phyloP scores from a whole-genome alignment of 2,113 vertebrate genomes.

The Notarius quadriscutis region DNA sequence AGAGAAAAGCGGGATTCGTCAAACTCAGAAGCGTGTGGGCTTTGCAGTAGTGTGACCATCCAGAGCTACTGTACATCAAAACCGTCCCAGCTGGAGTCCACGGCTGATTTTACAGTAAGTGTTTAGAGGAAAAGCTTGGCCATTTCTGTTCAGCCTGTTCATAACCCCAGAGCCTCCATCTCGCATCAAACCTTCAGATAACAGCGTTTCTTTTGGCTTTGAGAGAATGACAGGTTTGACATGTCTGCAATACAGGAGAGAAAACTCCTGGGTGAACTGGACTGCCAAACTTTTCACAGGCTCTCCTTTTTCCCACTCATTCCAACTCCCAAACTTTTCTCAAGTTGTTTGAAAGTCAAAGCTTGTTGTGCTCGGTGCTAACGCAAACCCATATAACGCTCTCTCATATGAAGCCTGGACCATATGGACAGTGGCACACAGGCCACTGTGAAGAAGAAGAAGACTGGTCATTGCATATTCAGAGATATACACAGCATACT shows the following conservation, averaged over 20 bases:
- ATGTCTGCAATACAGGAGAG: constrained; percentile 58
- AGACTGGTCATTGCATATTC: neutral
- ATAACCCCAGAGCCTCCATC: constrained; percentile 44
- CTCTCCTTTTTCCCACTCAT: constrained; percentile 22
- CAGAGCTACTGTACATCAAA: constrained; percentile 27
- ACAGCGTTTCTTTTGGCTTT: constrained; percentile 51
- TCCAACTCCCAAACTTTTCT: constrained; percentile 54
- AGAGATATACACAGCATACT: neutral
- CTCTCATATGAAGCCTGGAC: constrained; percentile 43
- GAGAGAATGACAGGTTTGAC: constrained; percentile 63
- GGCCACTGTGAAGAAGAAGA: neutral
- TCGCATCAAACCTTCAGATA: constrained; percentile 51
- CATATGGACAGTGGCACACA: constrained; percentile 35
- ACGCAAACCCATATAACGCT: constrained; percentile 38
- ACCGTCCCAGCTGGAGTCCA: constrained; percentile 25
- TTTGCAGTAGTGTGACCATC: constrained; percentile 7
- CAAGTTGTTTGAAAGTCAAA: constrained; percentile 58
- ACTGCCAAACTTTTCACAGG: constrained; percentile 51
- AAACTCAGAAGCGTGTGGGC: constrained; percentile 12
- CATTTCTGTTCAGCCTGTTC: constrained; percentile 46
- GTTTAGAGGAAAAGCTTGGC: constrained; percentile 36
- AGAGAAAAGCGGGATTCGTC: constrained; percentile 21
- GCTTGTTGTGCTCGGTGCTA: constrained; percentile 49
- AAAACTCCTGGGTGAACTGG: constrained; percentile 57
- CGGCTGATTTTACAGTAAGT: constrained; percentile 30